phyloP scores from a whole-genome alignment of 2,888 invertebrate species.

The Deilephila elpenor region DNA sequence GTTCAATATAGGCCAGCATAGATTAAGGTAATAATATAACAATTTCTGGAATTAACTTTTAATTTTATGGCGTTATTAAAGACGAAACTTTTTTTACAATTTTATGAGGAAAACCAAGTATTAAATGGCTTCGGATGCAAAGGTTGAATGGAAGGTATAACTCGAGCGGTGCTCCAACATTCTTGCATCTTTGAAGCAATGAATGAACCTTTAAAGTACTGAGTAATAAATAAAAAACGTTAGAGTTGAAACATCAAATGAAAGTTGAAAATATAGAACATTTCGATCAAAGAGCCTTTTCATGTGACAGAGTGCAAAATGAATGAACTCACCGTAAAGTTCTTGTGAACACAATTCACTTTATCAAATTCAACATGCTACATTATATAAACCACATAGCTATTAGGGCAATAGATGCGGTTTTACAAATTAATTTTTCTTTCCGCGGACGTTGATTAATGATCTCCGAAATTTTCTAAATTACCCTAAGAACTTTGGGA shows the following conservation, averaged over 20 bases:
- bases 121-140: background rate
- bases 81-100: background rate
- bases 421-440: slow-evolving; percentile 13
- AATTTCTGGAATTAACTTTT: background rate
- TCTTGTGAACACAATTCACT: background rate
- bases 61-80: background rate
- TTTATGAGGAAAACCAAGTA: background rate
- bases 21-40: slow-evolving; percentile 85
- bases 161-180: background rate
- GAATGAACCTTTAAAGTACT: background rate
- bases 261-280: slow-evolving; percentile 1
- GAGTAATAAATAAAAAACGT: background rate
- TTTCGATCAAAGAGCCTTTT: background rate
- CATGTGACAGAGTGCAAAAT: background rate
- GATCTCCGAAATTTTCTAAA: background rate
- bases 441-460: slow-evolving; percentile 16
- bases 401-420: background rate
- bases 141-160: background rate
- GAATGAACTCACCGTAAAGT: background rate
- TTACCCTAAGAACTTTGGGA: background rate
- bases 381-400: background rate
- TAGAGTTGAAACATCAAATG: background rate
- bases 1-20: slow-evolving; percentile 88
- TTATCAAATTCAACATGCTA: background rate
- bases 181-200: background rate